A percentile compares a stretch with the other conserved stretches of the same genome.
Evolutionary conservation across 2,113 vertebrate genomes (phyloP).

Genomic region (Neodon shergylaensis): DNA sequence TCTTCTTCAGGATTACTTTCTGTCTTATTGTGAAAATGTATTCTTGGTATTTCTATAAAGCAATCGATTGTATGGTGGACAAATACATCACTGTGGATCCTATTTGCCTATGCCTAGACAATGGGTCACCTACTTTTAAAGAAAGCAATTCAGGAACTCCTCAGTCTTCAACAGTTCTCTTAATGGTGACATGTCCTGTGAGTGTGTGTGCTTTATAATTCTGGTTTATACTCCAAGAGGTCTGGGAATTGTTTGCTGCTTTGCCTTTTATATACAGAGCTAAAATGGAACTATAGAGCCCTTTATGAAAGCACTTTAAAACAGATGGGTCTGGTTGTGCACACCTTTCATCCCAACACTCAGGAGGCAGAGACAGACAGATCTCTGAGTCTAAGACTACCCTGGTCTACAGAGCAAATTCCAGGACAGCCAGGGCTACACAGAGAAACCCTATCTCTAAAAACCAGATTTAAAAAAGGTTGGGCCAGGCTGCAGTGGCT

Average conservation of each 20-base stretch:
- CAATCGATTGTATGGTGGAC: no score
- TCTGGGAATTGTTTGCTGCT: not conserved
- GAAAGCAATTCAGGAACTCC: not conserved
- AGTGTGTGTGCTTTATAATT: not conserved
- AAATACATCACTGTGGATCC: not conserved
- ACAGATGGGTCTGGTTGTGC: not conserved
- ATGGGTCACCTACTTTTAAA: not conserved
- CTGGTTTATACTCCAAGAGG: not conserved
- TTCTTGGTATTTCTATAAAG: not conserved
- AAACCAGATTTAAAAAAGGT: not conserved
- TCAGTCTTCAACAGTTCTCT: not conserved
- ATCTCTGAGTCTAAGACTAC: not conserved
- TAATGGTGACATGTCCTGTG: not conserved
- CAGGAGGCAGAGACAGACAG: not conserved
- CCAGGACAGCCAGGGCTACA: not conserved
- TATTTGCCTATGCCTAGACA: not conserved
- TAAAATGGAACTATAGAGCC: not conserved
- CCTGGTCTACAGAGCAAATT: not conserved
- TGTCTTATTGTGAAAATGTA: not conserved
- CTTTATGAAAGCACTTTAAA: not conserved
- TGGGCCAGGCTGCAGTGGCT: accelerated
- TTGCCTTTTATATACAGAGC: not conserved
- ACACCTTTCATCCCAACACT: not conserved
- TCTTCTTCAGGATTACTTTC: not conserved
- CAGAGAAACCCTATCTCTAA: not conserved